A percentile compares a stretch with the other conserved stretches of the same genome.
phyloP scores from a whole-genome alignment of 2,113 vertebrate genomes.

The Ochotona curzoniae region DNA sequence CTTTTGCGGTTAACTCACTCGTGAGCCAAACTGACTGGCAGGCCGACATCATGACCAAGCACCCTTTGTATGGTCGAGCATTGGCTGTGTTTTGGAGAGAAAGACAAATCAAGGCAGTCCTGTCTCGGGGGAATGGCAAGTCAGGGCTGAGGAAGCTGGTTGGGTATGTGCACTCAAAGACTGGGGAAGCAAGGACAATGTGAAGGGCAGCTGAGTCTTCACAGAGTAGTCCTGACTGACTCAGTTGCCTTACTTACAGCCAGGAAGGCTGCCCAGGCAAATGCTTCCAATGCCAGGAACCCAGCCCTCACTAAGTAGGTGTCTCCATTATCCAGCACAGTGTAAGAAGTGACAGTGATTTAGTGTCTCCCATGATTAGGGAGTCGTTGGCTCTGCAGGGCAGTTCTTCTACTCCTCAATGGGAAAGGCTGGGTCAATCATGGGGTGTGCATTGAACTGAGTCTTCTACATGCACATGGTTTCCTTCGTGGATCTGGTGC shows the following conservation, averaged over 20 bases:
- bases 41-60: neutral
- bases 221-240: neutral
- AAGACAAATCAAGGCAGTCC: neutral
- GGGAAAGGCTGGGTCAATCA: neutral
- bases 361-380: neutral
- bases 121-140: neutral
- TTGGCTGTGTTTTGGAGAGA: neutral
- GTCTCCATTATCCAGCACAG: neutral
- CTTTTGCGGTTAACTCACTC: constrained; percentile 8
- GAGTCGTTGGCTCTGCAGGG: neutral
- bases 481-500: neutral
- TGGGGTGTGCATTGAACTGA: neutral
- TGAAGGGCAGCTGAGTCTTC: neutral
- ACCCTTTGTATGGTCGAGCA: neutral
- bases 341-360: neutral
- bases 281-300: neutral
- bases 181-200: neutral
- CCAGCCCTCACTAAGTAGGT: neutral
- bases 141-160: neutral
- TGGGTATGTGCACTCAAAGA: neutral
- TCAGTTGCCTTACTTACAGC: neutral
- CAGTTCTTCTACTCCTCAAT: neutral
- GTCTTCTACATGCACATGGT: neutral
- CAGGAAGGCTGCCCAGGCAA: neutral
- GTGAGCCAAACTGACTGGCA: neutral